These are phyloP conservation scores for Pilophorus perplexus DNA, from an alignment of 2,888 invertebrate genomes.

Conservation along the genomic window DNA sequence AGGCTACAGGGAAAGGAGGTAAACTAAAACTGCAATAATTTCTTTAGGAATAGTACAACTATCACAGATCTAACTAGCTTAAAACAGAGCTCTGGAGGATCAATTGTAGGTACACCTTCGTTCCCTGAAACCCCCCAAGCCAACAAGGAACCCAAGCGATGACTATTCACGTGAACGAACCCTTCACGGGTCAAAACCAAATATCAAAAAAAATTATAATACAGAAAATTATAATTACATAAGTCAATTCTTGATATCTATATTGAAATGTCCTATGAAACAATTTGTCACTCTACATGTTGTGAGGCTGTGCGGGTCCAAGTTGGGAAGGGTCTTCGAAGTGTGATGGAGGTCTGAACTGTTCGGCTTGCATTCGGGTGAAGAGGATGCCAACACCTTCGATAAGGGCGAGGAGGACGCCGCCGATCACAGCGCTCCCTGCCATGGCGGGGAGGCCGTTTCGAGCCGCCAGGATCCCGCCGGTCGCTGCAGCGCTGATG, in stretches of 20 bases:
- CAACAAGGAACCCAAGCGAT: too few relatives aligned
- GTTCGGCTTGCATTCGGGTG: slow-evolving; percentile 86
- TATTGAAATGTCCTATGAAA: slow-evolving; percentile 24
- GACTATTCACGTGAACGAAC: too few relatives aligned
- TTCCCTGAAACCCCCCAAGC: too few relatives aligned
- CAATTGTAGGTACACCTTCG: too few relatives aligned
- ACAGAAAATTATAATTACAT: slow-evolving; percentile 26
- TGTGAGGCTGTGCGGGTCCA: slow-evolving; percentile 55
- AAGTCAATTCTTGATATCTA: slow-evolving; percentile 20
- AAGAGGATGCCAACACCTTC: slow-evolving; percentile 96
- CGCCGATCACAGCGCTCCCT: slow-evolving; percentile 94
- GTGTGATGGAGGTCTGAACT: slow-evolving; percentile 75
- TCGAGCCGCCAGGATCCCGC: slow-evolving; percentile 93
- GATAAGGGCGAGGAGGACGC: slow-evolving; percentile 90
- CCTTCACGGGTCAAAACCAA: too few relatives aligned
- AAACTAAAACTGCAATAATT: too few relatives aligned
- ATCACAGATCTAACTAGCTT: too few relatives aligned
- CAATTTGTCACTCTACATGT: slow-evolving; percentile 16
- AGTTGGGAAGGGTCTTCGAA: slow-evolving; percentile 71
- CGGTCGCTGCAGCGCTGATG: slow-evolving; percentile 92
- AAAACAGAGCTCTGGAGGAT: too few relatives aligned
- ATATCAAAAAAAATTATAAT: slow-evolving; percentile 27
- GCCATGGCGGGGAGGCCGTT: slow-evolving; percentile 87
- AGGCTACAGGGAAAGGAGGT: too few relatives aligned
- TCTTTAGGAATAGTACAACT: too few relatives aligned